Evolutionary conservation across 2,888 invertebrate species (phyloP), one percentile per base, ranked within the genome.

Genomic region (Ceratothoa steindachneri): DNA sequence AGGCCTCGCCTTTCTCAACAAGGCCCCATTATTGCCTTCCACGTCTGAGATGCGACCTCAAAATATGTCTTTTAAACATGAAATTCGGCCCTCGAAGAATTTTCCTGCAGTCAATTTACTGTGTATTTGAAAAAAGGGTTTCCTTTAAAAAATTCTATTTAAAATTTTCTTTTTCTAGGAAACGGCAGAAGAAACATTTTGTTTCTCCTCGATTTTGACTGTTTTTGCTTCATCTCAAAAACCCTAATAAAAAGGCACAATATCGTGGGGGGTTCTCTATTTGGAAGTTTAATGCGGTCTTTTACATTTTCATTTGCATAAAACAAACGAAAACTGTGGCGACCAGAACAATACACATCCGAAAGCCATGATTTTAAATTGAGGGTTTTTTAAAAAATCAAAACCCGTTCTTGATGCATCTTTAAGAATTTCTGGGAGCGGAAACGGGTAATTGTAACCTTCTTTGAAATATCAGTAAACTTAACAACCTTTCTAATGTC

Each of bases 221-320:
- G 53, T 30, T 70, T 52, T 60, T 29, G 55, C 70, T 55, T 70
- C 52, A 70, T 55, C 70, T 55, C 70, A 70, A 70, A 41, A 41
- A 41, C 41, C 41, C 15, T 41, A 74, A 71, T 74, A 77, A 77
- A n/a, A 77, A 77, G 71, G 71, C 74, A 71, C 77, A 77, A 77
- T 77, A 77, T 74, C 73, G 77, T 41, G 41, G 7, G n/a, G 71
- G 67, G 71, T 74, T 77, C 77, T 77, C 70, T 73, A 77, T 77
- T 71, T 77, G 73, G 72, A 77, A 77, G 77, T 77, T 77, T 73
- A 77, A 77, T 77, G 77, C 30, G 70, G 66, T 71, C 69, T 67
- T 73, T 77, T 68, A 73, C 60, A 71, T 77, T 69, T 73, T 24
- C 60, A 60, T 60, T 60, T 60, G 60, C 60, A 60, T 60, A 60